Evolutionary conservation across 2,888 invertebrate species (phyloP), one percentile per base, ranked within the genome.

Genomic region (Ectemnius continuus): DNA sequence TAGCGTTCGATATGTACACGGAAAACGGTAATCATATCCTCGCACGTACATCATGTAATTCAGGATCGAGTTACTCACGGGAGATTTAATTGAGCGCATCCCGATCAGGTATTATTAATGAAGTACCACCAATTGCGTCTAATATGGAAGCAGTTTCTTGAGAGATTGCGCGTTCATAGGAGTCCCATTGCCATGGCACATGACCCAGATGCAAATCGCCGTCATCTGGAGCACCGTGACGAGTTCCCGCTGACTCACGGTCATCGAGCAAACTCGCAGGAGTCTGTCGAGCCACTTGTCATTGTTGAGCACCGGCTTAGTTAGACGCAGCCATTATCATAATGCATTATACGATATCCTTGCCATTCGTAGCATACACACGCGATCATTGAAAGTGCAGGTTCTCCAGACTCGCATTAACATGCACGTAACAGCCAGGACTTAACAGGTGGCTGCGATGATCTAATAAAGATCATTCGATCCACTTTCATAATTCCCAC

Each of bases 141-240:
- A 36, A 36, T 36, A 36, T 11, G 36, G 36, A 36, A 36, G 36
- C 26, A n/a, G 23, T 59, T 67, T 8, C 36, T 36, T 36, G 36
- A 36, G 6, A 11, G 36, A 36, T 36, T 11, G 36, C 11, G 8
- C 36, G 36, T 36, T 36, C 8, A 36, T 36, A 11, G 36, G n/a
- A 47, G 58, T n/a, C 14, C 28, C 23, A 46, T 57, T 61, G 47
- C 61, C 65, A 46, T 67, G 68, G 52, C 8, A 56, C 11, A 52
- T 67, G 77, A 80, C 72, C 80, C 57, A 70, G 68, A 75, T 70
- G 65, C 67, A 69, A 72, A 79, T 74, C 66, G 20, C 48, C 57
- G 60, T 63, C 72, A 73, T 77, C 52, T 62, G 58, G 70, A 67
- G 61, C 67, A 57, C 62, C 46, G 28, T 26, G 69, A 74, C 46